Evolutionary conservation across 2,888 invertebrate species (phyloP), one percentile per base, ranked within the genome.

Genomic region (Marasmarcha lunaedactyla): DNA sequence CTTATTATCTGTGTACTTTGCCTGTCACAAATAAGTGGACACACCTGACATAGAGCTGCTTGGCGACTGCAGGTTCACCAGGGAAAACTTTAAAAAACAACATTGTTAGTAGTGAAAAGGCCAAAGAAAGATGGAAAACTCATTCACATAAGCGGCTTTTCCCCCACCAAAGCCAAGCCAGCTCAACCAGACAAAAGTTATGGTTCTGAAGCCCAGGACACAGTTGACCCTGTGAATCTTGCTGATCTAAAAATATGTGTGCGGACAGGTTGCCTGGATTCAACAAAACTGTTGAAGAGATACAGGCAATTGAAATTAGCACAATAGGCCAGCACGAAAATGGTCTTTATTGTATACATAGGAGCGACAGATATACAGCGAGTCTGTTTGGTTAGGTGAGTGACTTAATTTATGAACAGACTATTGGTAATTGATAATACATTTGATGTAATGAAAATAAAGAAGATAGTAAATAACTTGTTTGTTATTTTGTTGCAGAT

Each of bases 401-500:
- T 30, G 3, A 3, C n/a, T 7, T 30, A 20, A 20, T 7, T 7
- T 20, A 20, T 20, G 20, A 20, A 20, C 7, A 20, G 20, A 7
- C 7, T 20, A 5, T 7, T 20, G 4, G 20, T 20, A 7, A 20
- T 20, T 3, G 20, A 20, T 5, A 7, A 20, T 7, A 20, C 3
- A 20, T 7, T 3, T 20, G 4, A 3, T 20, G 7, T 20, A 3
- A 3, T 20, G 3, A 20, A 3, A 20, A 20, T 20, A 20, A 20
- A 20, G 7, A 20, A 20, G 7, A 20, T 5, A 20, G 7, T 20
- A 3, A 20, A 20, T 3, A 7, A 20, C 20, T 20, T 20, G 4
- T 5, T 20, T 20, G 3, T 20, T 5, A 7, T 20, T 35, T 33
- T 14, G 25, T 40, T 40, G 10, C 12, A 40, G 40, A 14, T 40